Conservation (phyloP, 2,888 invertebrate species). For the Himalopsyche japonica region DNA sequence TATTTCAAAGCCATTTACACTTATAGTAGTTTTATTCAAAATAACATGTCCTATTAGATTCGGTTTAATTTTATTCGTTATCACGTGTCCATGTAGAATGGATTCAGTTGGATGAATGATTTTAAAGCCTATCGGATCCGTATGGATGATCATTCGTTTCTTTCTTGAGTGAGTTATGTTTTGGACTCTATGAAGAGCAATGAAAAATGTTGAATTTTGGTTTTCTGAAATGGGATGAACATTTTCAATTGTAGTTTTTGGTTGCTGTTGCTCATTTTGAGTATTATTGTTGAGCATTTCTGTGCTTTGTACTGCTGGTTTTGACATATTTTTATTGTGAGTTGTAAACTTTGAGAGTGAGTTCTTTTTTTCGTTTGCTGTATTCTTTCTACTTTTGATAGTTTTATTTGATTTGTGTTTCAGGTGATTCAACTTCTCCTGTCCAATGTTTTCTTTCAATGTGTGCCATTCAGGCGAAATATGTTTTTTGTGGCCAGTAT, state of each 20-base stretch:
- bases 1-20: conserved; percentile 28
- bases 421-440: neutral
- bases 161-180: neutral
- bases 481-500: neutral
- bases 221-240: neutral
- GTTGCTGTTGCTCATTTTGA: neutral
- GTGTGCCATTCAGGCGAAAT: neutral
- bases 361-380: neutral
- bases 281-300: neutral
- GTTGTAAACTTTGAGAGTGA: neutral
- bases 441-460: neutral
- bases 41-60: conserved; percentile 33
- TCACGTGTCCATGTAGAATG: conserved; percentile 32
- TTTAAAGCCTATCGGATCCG: conserved; percentile 31
- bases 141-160: conserved; percentile 26
- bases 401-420: neutral
- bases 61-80: conserved; percentile 33
- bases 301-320: neutral
- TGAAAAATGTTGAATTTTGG: neutral
- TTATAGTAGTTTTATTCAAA: conserved; percentile 33
- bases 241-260: neutral
- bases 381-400: neutral
- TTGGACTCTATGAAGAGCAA: neutral
- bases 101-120: conserved; percentile 36
- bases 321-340: neutral